These are phyloP conservation scores for Coelogynopora nodosa DNA, from an alignment of 2,888 invertebrate species.

Conservation along the genomic window DNA sequence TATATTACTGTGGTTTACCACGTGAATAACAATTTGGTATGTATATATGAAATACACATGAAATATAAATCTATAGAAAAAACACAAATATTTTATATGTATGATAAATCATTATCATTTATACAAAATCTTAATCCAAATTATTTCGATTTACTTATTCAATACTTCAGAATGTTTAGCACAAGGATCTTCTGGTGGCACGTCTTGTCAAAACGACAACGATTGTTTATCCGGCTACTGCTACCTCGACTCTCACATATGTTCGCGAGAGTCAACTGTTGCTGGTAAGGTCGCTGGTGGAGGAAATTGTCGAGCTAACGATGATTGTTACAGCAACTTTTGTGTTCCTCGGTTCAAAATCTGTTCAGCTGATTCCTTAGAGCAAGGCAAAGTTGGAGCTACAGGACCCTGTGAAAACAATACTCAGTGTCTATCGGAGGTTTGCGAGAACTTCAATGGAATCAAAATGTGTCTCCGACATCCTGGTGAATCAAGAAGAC, in stretches of 20 bases:
- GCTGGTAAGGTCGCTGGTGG: neutral
- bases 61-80: too few relatives aligned
- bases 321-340: neutral
- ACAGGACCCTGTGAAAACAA: neutral
- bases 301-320: neutral
- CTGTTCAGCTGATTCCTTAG: neutral
- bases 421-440: neutral
- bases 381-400: neutral
- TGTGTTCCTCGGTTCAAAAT: neutral
- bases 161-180: neutral
- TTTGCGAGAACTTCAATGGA: neutral
- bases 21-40: too few relatives aligned
- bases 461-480: neutral
- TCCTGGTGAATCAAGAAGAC: neutral
- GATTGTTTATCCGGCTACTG: neutral
- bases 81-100: too few relatives aligned
- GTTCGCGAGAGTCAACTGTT: neutral
- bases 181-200: neutral
- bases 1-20: too few relatives aligned
- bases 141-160: too few relatives aligned
- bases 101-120: too few relatives aligned
- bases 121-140: too few relatives aligned
- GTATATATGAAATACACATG: too few relatives aligned
- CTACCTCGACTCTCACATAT: neutral
- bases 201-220: neutral